These are phyloP conservation scores for Ancistrus triradiatus DNA, from an alignment of 2,113 vertebrate species.

Conservation along the genomic window DNA sequence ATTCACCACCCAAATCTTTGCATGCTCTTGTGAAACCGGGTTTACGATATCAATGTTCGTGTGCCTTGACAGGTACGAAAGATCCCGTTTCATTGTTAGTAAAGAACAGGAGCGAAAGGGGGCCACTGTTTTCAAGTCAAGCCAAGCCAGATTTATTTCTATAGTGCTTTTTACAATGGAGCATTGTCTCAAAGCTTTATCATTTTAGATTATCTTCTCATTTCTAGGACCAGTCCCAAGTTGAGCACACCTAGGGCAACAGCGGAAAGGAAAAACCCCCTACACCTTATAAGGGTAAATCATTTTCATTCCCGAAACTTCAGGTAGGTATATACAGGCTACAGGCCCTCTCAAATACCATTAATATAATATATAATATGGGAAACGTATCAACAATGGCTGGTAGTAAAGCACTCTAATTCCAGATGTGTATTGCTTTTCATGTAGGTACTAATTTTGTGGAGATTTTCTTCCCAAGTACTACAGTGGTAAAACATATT, in stretches of 20 bases:
- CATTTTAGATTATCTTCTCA: too few species aligned
- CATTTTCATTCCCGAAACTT: constrained; percentile 38
- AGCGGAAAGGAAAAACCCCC: too few species aligned
- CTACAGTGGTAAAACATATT: too few species aligned
- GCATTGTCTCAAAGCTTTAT: too few species aligned
- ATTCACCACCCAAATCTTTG: constrained; percentile 31
- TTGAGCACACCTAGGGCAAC: too few species aligned
- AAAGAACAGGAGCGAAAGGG: too few species aligned
- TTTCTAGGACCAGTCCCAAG: too few species aligned
- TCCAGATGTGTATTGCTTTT: too few species aligned
- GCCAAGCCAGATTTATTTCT: too few species aligned
- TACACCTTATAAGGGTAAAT: constrained; percentile 28
- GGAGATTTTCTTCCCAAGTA: neutral
- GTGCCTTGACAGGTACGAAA: constrained; percentile 44
- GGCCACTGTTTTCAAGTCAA: too few species aligned
- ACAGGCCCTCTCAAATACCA: constrained; percentile 36
- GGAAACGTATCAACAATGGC: constrained; percentile 36
- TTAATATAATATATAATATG: constrained; percentile 38
- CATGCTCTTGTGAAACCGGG: constrained; percentile 41
- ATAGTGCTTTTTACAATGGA: too few species aligned
- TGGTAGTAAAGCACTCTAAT: neutral
- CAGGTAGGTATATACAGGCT: constrained; percentile 28
- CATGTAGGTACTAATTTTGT: neutral
- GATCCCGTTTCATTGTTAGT: constrained; percentile 33
- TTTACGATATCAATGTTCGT: constrained; percentile 40